Evolutionary conservation across 2,113 vertebrate genomes (phyloP), one percentile per base, ranked within the genome.

Genomic region (Ceyx melanurus): DNA sequence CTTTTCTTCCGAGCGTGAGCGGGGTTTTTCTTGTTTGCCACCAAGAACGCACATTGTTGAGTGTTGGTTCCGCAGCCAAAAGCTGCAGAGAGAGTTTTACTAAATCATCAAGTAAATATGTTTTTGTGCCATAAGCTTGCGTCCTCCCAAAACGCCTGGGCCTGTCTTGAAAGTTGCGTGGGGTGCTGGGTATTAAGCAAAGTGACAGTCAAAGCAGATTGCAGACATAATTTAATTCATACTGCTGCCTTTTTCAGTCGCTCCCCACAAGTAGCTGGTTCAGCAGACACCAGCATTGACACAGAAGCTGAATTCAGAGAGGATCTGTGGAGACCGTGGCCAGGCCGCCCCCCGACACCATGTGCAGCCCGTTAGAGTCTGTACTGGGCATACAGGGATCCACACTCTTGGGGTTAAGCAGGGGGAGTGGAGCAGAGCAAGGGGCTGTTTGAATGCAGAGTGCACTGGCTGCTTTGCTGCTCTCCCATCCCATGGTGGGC

Each of bases 121-220:
- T 58, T 89, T 70, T 58, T 93, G 14, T 90, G 67, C 54, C 60
- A 3, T 75, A 66, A 83, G 50, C 18, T 73, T 33, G 28, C 6
- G 6, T 76, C 28, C 62, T 91, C 43, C 46, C 56, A 58, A 70
- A 91, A 86, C 42, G 42, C 37, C 50, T 66, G 25, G 53, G 57
- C 56, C 67, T 35, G 20, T 8, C 18, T 50, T 54, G 60, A 13
- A 80, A 84, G 66, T 84, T 76, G 53, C 5, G 23, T 74, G 75
- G 35, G 53, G 56, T 53, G 46, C n/a, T 90, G 76, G 56, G 3
- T 80, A 85, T 85, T 96, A 91, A 85, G 64, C 3, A 22, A 82
- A 96, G 81, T 46, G 74, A 64, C 81, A 93, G 75, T 48, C 81
- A 58, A 89, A 89, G 80, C 87, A 91, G 71, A 80, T 88, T 70